phyloP scores from a whole-genome alignment of 2,888 invertebrate species.

The Thereva nobilitata region DNA sequence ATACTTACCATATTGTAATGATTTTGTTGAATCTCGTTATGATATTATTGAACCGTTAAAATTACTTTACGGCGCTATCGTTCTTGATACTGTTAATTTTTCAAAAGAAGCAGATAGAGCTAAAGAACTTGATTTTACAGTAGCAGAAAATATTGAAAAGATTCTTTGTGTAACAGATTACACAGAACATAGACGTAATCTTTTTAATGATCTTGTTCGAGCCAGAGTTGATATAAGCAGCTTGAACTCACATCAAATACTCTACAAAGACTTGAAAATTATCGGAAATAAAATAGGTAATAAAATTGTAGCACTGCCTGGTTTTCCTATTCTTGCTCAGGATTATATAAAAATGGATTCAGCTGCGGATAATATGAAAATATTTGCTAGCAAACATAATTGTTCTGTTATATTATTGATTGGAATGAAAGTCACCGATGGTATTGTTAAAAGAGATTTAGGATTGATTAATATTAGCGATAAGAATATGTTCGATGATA shows the following conservation, averaged over 20 bases:
- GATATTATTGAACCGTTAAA: conserved; percentile 42
- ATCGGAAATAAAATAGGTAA: conserved; percentile 61
- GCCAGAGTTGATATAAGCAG: conserved; percentile 70
- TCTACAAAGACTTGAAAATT: conserved; percentile 77
- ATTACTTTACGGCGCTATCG: conserved; percentile 63
- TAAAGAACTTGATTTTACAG: conserved; percentile 67
- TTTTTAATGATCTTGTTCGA: conserved; percentile 62
- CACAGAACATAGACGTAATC: conserved; percentile 52
- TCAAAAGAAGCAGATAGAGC: conserved; percentile 68
- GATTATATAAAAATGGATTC: conserved; percentile 50
- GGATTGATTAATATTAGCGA: conserved; percentile 60
- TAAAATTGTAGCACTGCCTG: conserved; percentile 62
- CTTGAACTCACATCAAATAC: conserved; percentile 68
- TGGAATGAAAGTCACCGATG: conserved; percentile 63
- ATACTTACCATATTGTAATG: conserved; percentile 54
- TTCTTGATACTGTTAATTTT: conserved; percentile 81
- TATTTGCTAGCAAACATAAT: conserved; percentile 59
- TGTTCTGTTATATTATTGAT: conserved; percentile 63
- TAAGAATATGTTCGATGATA: conserved; percentile 47
- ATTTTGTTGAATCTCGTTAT: conserved; percentile 38
- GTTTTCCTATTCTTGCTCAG: conserved; percentile 53
- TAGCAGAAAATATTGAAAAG: conserved; percentile 64
- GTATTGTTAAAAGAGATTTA: conserved; percentile 63
- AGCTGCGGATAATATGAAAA: conserved; percentile 60
- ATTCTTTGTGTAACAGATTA: conserved; percentile 57